These are phyloP conservation scores for Hoplias malabaricus DNA, from an alignment of 2,113 vertebrate species.

Conservation along the genomic window DNA sequence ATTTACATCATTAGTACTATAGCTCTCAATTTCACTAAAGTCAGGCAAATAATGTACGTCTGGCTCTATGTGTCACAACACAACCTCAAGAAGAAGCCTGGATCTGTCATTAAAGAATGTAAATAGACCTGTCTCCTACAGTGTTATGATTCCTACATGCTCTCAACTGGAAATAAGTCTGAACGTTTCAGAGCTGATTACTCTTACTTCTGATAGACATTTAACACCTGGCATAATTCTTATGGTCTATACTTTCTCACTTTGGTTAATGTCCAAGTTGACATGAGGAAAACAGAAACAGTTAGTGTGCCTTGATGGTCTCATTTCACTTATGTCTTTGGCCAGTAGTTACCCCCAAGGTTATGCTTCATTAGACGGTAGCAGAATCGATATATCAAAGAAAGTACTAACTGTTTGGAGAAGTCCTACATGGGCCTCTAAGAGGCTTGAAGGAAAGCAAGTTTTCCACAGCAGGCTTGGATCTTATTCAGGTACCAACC, in stretches of 20 bases:
- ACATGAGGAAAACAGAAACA: background rate
- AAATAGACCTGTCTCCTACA: background rate
- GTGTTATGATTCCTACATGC: background rate
- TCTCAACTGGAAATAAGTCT: background rate
- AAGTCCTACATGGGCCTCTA: background rate
- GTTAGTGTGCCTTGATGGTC: background rate
- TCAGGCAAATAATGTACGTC: background rate
- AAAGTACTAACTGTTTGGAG: background rate
- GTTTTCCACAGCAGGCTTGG: background rate
- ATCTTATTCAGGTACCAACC: background rate
- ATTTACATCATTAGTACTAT: background rate
- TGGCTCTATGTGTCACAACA: background rate
- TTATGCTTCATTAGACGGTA: background rate
- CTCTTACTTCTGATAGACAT: background rate
- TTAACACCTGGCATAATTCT: background rate
- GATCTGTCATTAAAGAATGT: slow-evolving; percentile 1
- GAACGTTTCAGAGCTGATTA: background rate
- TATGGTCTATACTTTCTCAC: background rate
- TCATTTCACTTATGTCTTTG: background rate
- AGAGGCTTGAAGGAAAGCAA: background rate
- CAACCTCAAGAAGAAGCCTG: background rate
- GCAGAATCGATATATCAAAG: background rate
- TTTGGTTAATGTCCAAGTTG: background rate
- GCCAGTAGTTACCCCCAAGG: background rate
- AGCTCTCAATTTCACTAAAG: too few relatives aligned